Percentiles rank a stretch among this genome's conserved stretches.
Evolutionary conservation across 2,797 vertebrate genomes (phyloP).

Genomic region (Hippopotamyrus pictus): DNA sequence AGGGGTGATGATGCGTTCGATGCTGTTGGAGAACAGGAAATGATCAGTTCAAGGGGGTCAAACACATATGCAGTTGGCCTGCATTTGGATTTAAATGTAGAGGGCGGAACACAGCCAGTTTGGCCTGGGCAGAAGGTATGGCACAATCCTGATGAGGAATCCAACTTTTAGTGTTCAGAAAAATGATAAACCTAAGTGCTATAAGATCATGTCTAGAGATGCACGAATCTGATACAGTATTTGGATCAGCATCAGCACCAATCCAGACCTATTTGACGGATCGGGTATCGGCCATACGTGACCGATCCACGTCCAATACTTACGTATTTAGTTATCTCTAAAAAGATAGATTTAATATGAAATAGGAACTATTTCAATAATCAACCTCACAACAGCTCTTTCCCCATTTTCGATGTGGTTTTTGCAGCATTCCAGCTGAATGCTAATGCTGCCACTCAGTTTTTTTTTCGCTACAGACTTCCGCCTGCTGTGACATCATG

Average conservation of each 20-base stretch:
- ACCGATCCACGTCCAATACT: background rate
- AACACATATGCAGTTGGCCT: background rate
- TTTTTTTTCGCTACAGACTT: no score
- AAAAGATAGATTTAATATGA: background rate
- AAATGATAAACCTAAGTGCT: background rate
- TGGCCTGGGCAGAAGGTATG: background rate
- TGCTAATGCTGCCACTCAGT: background rate
- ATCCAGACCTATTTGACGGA: background rate
- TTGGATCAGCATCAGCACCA: background rate
- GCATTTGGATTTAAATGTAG: background rate
- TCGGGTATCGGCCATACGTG: background rate
- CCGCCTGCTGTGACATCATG: background rate
- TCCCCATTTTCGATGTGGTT: background rate
- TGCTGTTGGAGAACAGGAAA: slow-evolving; percentile 41
- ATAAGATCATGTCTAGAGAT: background rate
- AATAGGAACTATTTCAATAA: background rate
- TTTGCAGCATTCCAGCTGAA: background rate
- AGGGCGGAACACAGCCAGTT: background rate
- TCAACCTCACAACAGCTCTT: background rate
- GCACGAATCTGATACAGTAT: background rate
- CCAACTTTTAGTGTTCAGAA: background rate
- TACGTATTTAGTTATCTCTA: background rate
- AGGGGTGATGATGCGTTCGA: slow-evolving; percentile 69
- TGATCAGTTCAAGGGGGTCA: background rate
- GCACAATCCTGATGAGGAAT: background rate